Conservation (phyloP, 2,113 vertebrate species). For the Passer montanus region DNA sequence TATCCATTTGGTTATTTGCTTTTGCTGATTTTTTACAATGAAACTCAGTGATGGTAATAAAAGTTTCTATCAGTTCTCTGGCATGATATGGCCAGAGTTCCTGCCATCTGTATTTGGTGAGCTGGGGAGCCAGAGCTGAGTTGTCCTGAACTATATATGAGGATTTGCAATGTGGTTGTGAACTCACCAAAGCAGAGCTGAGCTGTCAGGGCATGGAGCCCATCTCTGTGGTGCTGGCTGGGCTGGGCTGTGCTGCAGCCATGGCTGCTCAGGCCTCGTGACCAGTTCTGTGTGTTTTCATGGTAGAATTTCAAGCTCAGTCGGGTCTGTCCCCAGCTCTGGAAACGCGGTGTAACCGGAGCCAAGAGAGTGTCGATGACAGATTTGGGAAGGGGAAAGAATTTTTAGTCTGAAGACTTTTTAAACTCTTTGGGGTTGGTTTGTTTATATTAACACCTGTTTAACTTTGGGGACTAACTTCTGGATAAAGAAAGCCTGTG, state of each 20-base stretch:
- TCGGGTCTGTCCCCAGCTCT: background rate
- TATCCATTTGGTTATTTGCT: background rate
- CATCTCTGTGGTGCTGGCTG: background rate
- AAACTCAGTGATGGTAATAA: background rate
- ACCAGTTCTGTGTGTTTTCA: background rate
- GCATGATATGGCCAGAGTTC: background rate
- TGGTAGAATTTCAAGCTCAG: background rate
- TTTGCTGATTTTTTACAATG: background rate
- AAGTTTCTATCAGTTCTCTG: background rate
- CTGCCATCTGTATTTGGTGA: background rate
- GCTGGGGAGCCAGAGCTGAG: background rate
- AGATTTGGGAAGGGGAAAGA: constrained; percentile 55
- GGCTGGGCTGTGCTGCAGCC: background rate
- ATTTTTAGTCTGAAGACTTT: constrained; percentile 48
- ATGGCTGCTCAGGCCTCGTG: background rate
- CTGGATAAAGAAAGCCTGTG: constrained; percentile 58
- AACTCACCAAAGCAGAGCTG: background rate
- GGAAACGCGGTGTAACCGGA: background rate
- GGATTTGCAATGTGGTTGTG: background rate
- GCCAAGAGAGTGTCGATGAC: constrained; percentile 18
- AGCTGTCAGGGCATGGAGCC: background rate
- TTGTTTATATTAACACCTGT: constrained; percentile 69
- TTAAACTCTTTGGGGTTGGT: constrained; percentile 50
- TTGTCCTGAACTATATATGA: background rate
- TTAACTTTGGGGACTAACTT: constrained; percentile 43